These are phyloP conservation scores for Apostichopus leukothele DNA, from an alignment of 53 echinoderm and acorn worm species.

Conservation along the genomic window DNA sequence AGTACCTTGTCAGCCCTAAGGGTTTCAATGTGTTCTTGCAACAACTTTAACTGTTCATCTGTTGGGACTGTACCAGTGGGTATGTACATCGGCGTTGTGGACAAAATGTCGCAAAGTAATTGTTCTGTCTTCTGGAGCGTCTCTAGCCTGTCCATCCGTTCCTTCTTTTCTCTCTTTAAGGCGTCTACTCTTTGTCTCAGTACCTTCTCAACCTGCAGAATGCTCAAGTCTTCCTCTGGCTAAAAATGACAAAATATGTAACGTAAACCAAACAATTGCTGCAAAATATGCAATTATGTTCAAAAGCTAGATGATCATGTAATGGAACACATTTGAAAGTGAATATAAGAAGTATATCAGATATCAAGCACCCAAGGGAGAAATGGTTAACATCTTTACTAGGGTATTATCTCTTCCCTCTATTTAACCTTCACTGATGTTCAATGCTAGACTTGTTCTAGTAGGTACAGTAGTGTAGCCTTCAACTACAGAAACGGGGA, in stretches of 20 bases:
- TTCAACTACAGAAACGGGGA: too few relatives aligned
- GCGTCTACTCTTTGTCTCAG: constrained; percentile 75
- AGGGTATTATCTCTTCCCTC: too few relatives aligned
- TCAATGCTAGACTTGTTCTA: too few relatives aligned
- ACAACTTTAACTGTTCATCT: constrained; percentile 71
- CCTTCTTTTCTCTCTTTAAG: constrained; percentile 67
- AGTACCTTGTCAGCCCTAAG: constrained; percentile 80
- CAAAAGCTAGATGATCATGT: too few relatives aligned
- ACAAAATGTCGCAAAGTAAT: constrained; percentile 81
- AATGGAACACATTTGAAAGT: too few relatives aligned
- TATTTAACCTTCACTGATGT: too few relatives aligned
- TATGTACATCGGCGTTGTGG: constrained; percentile 95
- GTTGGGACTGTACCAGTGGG: constrained; percentile 84
- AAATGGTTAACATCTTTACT: too few relatives aligned
- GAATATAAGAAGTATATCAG: too few relatives aligned
- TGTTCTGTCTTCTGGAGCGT: constrained; percentile 79
- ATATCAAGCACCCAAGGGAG: too few relatives aligned
- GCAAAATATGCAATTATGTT: too few relatives aligned
- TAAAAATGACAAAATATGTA: constrained; percentile 22
- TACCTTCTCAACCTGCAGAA: constrained; percentile 87
- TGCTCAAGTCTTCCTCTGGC: constrained; percentile 84
- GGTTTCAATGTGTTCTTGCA: constrained; percentile 84
- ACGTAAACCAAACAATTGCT: too few relatives aligned
- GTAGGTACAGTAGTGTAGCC: too few relatives aligned
- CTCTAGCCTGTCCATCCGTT: constrained; percentile 68